phyloP scores from a whole-genome alignment of 2,888 invertebrate genomes.

The Teleogryllus oceanicus region DNA sequence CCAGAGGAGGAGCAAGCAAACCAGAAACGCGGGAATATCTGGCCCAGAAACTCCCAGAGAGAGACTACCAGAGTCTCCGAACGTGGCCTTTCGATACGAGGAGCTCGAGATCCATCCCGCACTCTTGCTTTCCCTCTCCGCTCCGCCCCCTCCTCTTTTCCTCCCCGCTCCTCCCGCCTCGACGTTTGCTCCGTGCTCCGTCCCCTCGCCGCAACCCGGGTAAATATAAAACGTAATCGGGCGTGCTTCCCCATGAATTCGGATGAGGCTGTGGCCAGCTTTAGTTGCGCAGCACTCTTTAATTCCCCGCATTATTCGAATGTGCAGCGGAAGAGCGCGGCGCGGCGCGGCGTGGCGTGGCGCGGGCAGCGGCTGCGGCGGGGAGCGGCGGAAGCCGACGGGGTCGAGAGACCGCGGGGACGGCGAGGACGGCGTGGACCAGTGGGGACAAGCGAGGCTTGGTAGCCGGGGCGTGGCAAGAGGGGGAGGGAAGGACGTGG shows the following conservation, averaged over 20 bases:
- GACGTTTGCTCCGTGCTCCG: not conserved
- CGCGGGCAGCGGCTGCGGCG: not conserved
- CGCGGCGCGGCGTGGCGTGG: too few species aligned
- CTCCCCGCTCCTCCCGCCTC: not conserved
- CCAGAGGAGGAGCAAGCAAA: too few species aligned
- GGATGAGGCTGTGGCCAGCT: slow-evolving; percentile 11
- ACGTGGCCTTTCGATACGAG: not conserved
- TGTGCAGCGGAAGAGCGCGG: not conserved
- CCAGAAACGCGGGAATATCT: too few species aligned
- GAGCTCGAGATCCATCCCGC: not conserved
- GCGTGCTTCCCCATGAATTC: slow-evolving; percentile 6
- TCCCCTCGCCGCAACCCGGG: not conserved
- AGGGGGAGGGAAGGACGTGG: too few species aligned
- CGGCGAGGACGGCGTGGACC: too few species aligned
- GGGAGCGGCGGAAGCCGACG: too few species aligned
- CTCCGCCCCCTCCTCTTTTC: not conserved
- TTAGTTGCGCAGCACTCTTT: slow-evolving; percentile 4
- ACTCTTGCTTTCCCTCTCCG: not conserved
- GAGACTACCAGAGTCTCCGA: not conserved
- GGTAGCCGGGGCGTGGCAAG: too few species aligned
- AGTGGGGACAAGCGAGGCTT: too few species aligned
- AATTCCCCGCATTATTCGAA: slow-evolving; percentile 2
- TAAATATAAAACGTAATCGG: slow-evolving; percentile 7
- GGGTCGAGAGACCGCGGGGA: too few species aligned
- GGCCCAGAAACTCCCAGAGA: too few species aligned